These are phyloP conservation scores for Choloepus didactylus DNA, from an alignment of 2,797 vertebrate species.

Conservation along the genomic window DNA sequence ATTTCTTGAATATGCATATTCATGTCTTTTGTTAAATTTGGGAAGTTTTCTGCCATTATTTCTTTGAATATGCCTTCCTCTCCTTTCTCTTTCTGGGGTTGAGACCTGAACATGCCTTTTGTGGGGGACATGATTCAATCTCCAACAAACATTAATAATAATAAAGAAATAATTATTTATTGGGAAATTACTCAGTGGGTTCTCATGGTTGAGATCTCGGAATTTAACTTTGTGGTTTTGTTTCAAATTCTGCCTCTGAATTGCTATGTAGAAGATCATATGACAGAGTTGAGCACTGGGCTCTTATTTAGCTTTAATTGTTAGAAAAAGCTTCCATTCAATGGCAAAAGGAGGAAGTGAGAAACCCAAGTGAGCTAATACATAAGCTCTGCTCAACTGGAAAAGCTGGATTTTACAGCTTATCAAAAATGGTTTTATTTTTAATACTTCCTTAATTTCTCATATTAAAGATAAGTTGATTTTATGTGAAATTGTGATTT, in stretches of 20 bases:
- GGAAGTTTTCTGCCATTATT: no score
- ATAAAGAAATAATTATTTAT: neutral
- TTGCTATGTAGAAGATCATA: neutral
- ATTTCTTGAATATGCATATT: no score
- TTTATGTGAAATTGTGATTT: neutral
- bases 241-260: neutral
- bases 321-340: neutral
- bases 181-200: neutral
- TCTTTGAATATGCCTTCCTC: no score
- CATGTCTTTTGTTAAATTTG: no score
- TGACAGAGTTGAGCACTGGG: neutral
- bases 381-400: neutral
- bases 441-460: neutral
- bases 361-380: neutral
- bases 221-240: neutral
- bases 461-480: constrained; percentile 27
- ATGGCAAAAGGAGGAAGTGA: neutral
- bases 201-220: neutral
- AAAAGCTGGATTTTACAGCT: neutral
- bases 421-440: neutral
- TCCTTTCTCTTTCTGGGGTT: no score
- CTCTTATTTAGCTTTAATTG: neutral
- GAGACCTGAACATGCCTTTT: neutral
- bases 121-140: neutral
- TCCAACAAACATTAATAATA: neutral